Conservation (phyloP, 2,797 vertebrate species). For the Sebastes jordani region DNA sequence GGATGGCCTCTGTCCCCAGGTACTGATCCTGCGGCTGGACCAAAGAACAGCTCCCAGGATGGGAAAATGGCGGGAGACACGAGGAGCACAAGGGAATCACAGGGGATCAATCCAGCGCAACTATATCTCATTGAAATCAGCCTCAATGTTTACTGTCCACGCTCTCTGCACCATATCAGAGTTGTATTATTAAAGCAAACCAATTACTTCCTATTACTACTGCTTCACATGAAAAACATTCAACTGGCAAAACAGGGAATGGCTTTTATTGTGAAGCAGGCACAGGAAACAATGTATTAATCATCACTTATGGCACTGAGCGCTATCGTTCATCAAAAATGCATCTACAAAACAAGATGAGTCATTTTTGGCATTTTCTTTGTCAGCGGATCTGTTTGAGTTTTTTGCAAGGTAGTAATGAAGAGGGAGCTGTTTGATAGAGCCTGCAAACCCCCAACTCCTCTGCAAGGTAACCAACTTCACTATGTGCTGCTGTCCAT, state of each 20-base stretch:
- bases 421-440: background rate
- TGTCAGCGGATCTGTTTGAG: background rate
- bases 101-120: background rate
- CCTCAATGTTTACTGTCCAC: background rate
- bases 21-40: conserved; percentile 71
- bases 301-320: background rate
- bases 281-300: background rate
- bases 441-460: background rate
- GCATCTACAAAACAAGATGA: background rate
- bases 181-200: background rate
- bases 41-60: conserved; percentile 29
- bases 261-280: background rate
- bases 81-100: background rate
- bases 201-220: background rate
- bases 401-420: background rate
- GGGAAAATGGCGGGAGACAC: conserved; percentile 30
- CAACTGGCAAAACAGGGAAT: background rate
- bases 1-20: conserved; percentile 51
- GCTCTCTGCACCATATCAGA: background rate
- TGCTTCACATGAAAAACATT: background rate
- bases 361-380: background rate
- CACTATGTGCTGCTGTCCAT: background rate
- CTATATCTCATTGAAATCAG: background rate
- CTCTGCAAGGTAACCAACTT: background rate
- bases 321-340: background rate